Percentiles rank a stretch among this genome's conserved stretches.
Evolutionary conservation across 2,113 vertebrate genomes (phyloP).

Genomic region (Macroglossus sobrinus): DNA sequence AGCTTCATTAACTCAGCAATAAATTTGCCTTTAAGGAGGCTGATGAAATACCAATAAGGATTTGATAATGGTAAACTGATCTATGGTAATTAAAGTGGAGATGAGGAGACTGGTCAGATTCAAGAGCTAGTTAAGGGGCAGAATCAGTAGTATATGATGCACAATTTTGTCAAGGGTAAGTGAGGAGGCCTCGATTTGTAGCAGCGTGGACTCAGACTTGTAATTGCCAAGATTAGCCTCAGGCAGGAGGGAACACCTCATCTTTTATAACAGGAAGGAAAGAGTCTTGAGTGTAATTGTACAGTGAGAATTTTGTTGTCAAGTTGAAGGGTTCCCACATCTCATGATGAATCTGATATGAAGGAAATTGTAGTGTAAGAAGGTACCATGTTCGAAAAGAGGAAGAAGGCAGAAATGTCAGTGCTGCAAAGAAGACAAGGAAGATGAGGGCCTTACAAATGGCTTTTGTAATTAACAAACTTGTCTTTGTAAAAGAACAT

Average conservation of each 20-base stretch:
- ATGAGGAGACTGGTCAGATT: background rate
- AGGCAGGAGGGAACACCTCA: background rate
- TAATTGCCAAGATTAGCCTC: background rate
- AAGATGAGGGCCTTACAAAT: background rate
- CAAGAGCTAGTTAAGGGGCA: background rate
- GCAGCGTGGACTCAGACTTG: background rate
- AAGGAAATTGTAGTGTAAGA: background rate
- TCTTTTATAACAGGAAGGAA: background rate
- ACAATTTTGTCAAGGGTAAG: background rate
- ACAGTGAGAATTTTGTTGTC: background rate
- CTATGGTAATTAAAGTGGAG: background rate
- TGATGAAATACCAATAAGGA: background rate
- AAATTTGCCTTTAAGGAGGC: background rate
- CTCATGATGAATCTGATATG: background rate
- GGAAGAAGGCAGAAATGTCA: background rate
- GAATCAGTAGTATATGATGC: background rate
- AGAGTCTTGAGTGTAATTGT: background rate
- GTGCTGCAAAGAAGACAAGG: background rate
- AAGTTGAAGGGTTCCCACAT: background rate
- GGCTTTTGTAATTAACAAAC: background rate
- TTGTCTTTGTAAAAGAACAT: background rate
- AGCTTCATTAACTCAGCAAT: background rate
- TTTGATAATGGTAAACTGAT: background rate
- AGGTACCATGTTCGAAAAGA: background rate
- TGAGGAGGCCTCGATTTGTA: background rate